A percentile compares a stretch with the other conserved stretches of the same genome.
These are phyloP conservation scores for Drosophila mauritiana DNA, from an alignment of 1,140 invertebrate genomes.

Conservation along the genomic window DNA sequence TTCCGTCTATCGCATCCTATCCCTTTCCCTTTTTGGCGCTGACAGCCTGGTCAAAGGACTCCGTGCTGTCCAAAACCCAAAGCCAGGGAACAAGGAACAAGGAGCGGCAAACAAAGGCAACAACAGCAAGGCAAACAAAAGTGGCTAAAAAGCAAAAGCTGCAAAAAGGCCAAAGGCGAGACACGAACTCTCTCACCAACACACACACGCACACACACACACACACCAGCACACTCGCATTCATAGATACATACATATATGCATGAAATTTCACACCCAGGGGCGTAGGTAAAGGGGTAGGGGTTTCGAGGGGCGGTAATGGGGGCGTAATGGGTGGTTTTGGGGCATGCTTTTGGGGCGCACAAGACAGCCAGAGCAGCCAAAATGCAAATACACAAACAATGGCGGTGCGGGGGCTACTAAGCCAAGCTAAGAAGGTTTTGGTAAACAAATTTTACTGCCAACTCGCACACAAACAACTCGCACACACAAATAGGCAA, in stretches of 20 bases:
- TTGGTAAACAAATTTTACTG: conserved; percentile 78
- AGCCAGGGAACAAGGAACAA: conserved; percentile 36
- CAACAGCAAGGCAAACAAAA: conserved; percentile 63
- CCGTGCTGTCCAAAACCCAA: conserved; percentile 34
- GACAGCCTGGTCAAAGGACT: conserved; percentile 62
- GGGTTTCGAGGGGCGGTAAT: background rate
- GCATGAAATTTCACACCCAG: conserved; percentile 76
- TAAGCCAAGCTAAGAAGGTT: conserved; percentile 82
- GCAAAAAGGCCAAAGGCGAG: conserved; percentile 70
- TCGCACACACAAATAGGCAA: conserved; percentile 34
- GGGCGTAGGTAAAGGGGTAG: conserved; percentile 16
- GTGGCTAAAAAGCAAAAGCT: conserved; percentile 58
- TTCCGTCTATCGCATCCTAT: too few relatives aligned
- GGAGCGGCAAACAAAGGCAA: conserved; percentile 41
- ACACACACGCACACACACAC: conserved; percentile 15
- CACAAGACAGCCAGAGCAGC: conserved; percentile 39
- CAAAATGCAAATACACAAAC: conserved; percentile 81
- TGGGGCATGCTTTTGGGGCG: conserved; percentile 11
- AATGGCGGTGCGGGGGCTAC: conserved; percentile 76
- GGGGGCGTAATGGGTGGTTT: conserved; percentile 14
- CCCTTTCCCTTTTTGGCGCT: conserved; percentile 15
- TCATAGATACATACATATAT: conserved; percentile 65
- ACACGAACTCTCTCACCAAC: conserved; percentile 44
- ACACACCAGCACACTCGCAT: background rate
- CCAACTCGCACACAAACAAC: conserved; percentile 53